Conservation (phyloP, 2,888 invertebrate species). For the Ellobium chinense region DNA sequence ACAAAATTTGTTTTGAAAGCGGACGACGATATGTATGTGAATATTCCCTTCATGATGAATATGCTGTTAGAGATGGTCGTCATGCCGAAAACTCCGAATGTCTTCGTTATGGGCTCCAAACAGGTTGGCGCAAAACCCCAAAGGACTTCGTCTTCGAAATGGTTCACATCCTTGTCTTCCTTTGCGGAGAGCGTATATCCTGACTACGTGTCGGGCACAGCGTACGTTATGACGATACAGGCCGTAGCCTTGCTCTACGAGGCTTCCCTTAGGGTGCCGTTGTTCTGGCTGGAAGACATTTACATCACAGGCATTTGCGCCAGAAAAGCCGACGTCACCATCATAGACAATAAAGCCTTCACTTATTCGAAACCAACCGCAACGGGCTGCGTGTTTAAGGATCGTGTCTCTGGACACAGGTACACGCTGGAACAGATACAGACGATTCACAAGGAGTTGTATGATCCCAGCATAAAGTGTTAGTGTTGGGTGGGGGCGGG, state of each 20-base stretch:
- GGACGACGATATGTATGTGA: constrained; percentile 69
- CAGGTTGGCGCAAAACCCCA: constrained; percentile 82
- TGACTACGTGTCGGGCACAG: constrained; percentile 94
- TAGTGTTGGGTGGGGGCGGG: background rate
- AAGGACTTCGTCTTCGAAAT: constrained; percentile 90
- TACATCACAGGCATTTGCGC: constrained; percentile 94
- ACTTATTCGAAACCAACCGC: constrained; percentile 50
- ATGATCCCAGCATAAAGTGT: constrained; percentile 29
- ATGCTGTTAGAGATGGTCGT: constrained; percentile 33
- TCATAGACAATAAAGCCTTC: constrained; percentile 61
- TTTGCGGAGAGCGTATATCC: constrained; percentile 89
- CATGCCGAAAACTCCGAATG: background rate
- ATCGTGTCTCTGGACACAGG: constrained; percentile 60
- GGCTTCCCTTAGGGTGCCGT: constrained; percentile 85
- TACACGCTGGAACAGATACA: constrained; percentile 55
- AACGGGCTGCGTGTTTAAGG: constrained; percentile 59
- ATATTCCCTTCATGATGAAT: constrained; percentile 54
- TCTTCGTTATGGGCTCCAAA: constrained; percentile 57
- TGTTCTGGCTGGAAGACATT: constrained; percentile 93
- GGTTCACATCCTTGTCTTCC: constrained; percentile 90
- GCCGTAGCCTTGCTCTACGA: constrained; percentile 86
- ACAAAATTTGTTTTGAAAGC: constrained; percentile 78
- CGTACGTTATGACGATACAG: constrained; percentile 90
- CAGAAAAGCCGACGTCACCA: constrained; percentile 83
- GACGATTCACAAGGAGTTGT: constrained; percentile 51